Evolutionary conservation across 2,888 invertebrate species (phyloP), one percentile per base, ranked within the genome.

Genomic region (Leptopilina drosophilae): DNA sequence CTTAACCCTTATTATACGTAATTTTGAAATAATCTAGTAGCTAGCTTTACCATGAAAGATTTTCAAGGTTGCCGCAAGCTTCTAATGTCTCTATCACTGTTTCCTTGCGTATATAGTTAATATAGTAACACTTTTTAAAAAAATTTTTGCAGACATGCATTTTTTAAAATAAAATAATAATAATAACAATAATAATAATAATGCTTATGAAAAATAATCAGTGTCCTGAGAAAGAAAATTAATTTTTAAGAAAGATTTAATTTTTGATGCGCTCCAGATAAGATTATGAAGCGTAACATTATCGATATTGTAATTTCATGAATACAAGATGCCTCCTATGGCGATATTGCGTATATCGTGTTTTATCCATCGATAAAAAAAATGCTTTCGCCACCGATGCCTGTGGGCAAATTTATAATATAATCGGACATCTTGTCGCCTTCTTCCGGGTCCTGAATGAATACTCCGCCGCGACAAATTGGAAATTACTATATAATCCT

Each of bases 381-480:
- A 81, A 81, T 76, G 78, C 81, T 82, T 82, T 82, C 82, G 77
- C 82, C 82, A 80, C 53, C 42, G 53, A 46, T 73, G 82, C 81
- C 82, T 46, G 33, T 14, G 62, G 81, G 69, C 77, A 26, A 73
- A 73, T 53, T 73, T 14, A 73, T 73, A 73, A 56, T 33, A 33
- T 40, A 33, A n/a, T 26, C 56, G n/a, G 33, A 33, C n/a, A 73
- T 40, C 73, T 59, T 73, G 73, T 73, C 56, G 14, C 65, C 12
- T 64, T 80, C 81, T 83, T 84, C 82, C 82, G 81, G 56, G 77
- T 78, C 69, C 79, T 85, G 80, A 79, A 65, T 81, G 73, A 59
- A 78, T 80, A 84, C 84, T 87, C 84, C 82, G 87, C 90, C 90
- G 88, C 88, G 88, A 89, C 90, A 88, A 90, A 90, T 90, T 89